Conservation (phyloP, 1,140 invertebrate species). For the Coboldia fuscipes region DNA sequence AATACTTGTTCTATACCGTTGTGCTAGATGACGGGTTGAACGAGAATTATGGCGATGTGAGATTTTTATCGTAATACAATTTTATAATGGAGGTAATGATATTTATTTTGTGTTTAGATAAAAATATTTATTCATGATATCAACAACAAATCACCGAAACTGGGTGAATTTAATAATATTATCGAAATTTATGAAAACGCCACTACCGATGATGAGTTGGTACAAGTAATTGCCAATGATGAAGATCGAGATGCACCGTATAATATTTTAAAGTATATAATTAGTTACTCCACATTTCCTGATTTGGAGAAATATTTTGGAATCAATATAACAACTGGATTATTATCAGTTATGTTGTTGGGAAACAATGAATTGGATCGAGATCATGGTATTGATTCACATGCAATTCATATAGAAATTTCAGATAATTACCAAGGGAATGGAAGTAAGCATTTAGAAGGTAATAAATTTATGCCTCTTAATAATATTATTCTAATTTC, state of each 20-base stretch:
- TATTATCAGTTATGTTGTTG: slow-evolving; percentile 20
- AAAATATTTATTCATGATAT: slow-evolving; percentile 25
- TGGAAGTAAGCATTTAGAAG: slow-evolving; percentile 21
- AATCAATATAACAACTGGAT: slow-evolving; percentile 20
- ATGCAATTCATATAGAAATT: slow-evolving; percentile 23
- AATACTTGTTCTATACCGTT: slow-evolving; percentile 23
- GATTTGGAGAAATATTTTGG: slow-evolving; percentile 22
- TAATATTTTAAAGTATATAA: slow-evolving; percentile 17
- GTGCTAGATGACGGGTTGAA: slow-evolving; percentile 21
- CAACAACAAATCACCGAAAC: slow-evolving; percentile 24
- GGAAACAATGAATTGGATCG: slow-evolving; percentile 21
- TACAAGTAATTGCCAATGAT: slow-evolving; percentile 19
- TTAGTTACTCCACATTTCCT: slow-evolving; percentile 21
- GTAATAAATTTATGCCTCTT: background rate
- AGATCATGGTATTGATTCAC: slow-evolving; percentile 19
- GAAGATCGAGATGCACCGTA: slow-evolving; percentile 27
- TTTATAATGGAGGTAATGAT: background rate
- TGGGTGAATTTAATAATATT: slow-evolving; percentile 10
- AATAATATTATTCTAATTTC: background rate
- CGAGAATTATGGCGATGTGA: slow-evolving; percentile 18
- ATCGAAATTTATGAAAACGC: slow-evolving; percentile 22
- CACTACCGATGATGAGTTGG: slow-evolving; percentile 14
- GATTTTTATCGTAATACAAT: too few relatives aligned
- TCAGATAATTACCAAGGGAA: slow-evolving; percentile 26
- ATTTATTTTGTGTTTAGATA: slow-evolving; percentile 19